phyloP scores from a whole-genome alignment of 2,888 invertebrate genomes.

The Nemotelus pantherinus region DNA sequence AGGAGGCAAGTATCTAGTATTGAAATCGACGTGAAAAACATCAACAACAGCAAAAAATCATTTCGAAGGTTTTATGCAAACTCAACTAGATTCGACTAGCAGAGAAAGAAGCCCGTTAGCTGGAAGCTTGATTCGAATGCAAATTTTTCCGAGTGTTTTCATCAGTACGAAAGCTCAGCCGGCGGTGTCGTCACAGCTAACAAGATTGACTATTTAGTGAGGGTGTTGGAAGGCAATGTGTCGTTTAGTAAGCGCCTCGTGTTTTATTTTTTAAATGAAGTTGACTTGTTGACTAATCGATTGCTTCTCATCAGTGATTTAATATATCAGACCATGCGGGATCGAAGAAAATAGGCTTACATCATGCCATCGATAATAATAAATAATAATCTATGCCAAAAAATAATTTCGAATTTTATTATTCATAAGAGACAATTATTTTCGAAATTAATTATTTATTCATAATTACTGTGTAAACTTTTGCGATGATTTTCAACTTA shows the following conservation, averaged over 20 bases:
- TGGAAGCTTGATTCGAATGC: conserved; percentile 27
- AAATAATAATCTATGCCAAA: background rate
- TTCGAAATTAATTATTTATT: too few species aligned
- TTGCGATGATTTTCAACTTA: too few species aligned
- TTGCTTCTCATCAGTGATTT: conserved; percentile 32
- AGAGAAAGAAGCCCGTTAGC: background rate
- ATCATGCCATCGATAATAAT: background rate
- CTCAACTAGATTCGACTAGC: background rate
- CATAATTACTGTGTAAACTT: too few species aligned
- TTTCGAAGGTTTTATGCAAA: conserved; percentile 38
- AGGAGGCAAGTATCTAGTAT: conserved; percentile 2
- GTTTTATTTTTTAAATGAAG: background rate
- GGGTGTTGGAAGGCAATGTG: background rate
- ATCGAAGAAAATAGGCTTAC: too few species aligned
- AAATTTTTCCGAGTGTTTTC: conserved; percentile 19
- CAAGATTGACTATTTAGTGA: conserved; percentile 9
- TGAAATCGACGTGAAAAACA: conserved; percentile 9
- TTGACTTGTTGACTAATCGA: conserved; percentile 36
- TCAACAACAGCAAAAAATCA: conserved; percentile 23
- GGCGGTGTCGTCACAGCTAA: conserved; percentile 21
- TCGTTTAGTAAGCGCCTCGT: background rate
- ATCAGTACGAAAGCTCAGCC: conserved; percentile 10
- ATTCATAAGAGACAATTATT: too few species aligned
- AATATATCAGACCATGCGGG: conserved; percentile 3
- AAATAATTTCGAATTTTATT: too few species aligned